Evolutionary conservation across 2,797 vertebrate species (phyloP).

Genomic region (Kryptopterus vitreolus): DNA sequence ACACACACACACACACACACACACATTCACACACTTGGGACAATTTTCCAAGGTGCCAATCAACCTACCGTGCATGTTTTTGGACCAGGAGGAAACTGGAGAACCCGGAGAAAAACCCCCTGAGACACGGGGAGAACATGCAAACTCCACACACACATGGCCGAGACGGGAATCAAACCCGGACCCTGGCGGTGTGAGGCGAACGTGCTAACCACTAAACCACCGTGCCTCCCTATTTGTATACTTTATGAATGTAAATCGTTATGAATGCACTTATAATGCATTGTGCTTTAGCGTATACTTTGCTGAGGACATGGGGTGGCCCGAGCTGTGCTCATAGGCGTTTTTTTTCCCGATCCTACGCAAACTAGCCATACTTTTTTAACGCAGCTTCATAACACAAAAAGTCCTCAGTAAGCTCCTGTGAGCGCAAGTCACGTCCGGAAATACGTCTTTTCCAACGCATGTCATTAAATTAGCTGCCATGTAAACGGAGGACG

Average conservation of each 20-base stretch:
- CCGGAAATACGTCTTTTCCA: not conserved
- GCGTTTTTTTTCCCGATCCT: slow-evolving; percentile 22
- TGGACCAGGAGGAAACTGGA: too few species aligned
- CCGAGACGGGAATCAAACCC: too few species aligned
- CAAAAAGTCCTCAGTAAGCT: not conserved
- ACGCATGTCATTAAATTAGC: not conserved
- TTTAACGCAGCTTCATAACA: slow-evolving; percentile 14
- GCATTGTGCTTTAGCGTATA: not conserved
- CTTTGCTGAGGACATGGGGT: slow-evolving; percentile 15
- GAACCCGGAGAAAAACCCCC: too few species aligned
- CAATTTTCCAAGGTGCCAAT: too few species aligned
- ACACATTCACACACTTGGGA: too few species aligned
- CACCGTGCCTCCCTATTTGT: too few species aligned
- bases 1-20: too few species aligned
- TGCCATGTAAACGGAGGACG: not conserved
- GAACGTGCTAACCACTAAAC: too few species aligned
- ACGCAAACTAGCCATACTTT: not conserved
- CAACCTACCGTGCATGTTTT: not conserved
- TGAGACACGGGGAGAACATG: too few species aligned
- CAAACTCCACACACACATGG: too few species aligned
- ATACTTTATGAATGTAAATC: not conserved
- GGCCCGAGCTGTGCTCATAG: slow-evolving; percentile 7
- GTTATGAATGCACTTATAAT: not conserved
- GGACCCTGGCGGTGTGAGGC: too few species aligned
- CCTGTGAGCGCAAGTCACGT: not conserved